Percentiles rank a stretch among this genome's conserved stretches.
phyloP scores from a whole-genome alignment of 2,113 vertebrate genomes.

The Psittacula cyanocephala region DNA sequence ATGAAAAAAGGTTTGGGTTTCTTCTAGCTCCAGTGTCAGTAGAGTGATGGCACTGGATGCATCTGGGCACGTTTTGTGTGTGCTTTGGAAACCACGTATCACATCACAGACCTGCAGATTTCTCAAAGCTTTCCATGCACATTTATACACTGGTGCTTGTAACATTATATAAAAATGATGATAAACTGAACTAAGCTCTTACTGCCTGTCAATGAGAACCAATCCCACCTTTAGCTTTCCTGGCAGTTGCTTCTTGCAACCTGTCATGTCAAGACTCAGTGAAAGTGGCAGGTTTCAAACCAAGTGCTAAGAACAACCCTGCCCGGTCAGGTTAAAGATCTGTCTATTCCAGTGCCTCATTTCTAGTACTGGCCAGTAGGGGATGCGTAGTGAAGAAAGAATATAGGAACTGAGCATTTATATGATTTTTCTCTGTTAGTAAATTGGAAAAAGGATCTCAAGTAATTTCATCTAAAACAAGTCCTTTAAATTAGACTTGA shows the following conservation, averaged over 20 bases:
- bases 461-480: neutral
- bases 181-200: neutral
- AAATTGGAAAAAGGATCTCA: neutral
- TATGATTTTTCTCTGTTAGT: neutral
- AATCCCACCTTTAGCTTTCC: neutral
- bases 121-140: neutral
- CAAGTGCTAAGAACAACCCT: neutral
- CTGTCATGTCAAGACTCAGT: neutral
- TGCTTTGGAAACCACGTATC: neutral
- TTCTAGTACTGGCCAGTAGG: neutral
- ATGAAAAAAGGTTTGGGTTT: neutral
- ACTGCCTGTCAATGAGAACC: neutral
- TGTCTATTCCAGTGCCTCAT: neutral
- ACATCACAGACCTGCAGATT: neutral
- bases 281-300: neutral
- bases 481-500: neutral
- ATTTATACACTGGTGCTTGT: neutral
- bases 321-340: neutral
- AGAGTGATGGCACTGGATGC: neutral
- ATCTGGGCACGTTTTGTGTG: neutral
- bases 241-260: neutral
- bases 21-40: neutral
- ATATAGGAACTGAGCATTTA: neutral
- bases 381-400: neutral
- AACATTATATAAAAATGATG: rapidly evolving